These are phyloP conservation scores for Nylanderia fulva DNA, from an alignment of 1,140 invertebrate species.

Conservation along the genomic window DNA sequence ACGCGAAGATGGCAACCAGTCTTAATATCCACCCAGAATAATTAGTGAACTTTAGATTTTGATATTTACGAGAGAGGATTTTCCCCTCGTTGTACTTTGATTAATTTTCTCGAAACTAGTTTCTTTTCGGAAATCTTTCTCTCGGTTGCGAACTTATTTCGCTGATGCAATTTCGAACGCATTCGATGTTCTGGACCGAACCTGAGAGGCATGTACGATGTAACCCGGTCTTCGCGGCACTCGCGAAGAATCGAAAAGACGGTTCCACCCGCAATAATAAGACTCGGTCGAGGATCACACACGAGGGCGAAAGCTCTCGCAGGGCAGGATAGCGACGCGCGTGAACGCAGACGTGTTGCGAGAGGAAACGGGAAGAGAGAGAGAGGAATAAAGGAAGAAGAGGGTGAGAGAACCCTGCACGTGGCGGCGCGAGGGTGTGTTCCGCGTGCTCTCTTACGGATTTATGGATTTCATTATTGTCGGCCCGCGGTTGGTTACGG, in stretches of 20 bases:
- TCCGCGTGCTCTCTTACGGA: constrained; percentile 75
- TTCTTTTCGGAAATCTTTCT: not conserved
- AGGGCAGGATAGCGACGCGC: not conserved
- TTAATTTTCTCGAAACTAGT: constrained; percentile 24
- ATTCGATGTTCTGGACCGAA: constrained; percentile 1
- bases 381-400: constrained; percentile 55
- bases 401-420: constrained; percentile 38
- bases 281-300: constrained; percentile 55
- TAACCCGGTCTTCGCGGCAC: constrained; percentile 47
- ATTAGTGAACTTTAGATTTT: constrained; percentile 29
- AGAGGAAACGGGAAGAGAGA: constrained; percentile 59
- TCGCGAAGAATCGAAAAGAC: constrained; percentile 72
- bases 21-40: not conserved
- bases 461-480: constrained; percentile 84
- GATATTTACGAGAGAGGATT: constrained; percentile 15
- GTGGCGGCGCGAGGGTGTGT: constrained; percentile 49
- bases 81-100: not conserved
- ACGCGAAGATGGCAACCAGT: not conserved
- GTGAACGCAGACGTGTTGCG: not conserved
- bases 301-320: not conserved
- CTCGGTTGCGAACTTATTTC: not conserved
- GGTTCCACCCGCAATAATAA: constrained; percentile 74
- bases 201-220: constrained; percentile 8
- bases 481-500: constrained; percentile 75
- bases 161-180: constrained; percentile 23